Base-by-base conservation (phyloP, 2,113 vertebrate genomes). In the Emydocephalus ijimae region DNA sequence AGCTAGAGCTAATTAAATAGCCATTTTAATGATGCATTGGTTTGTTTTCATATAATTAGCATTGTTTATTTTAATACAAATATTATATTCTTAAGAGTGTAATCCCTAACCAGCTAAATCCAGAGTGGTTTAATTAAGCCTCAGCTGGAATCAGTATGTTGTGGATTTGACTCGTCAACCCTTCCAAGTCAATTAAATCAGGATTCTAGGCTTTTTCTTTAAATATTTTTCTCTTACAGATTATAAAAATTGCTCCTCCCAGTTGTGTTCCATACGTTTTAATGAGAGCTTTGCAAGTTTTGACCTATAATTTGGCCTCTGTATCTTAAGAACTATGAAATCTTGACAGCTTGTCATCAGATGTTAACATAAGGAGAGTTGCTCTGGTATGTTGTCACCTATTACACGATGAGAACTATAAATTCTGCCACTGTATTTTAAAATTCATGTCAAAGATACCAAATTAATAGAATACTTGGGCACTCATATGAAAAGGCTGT, bases 361-460 rank as follows among this genome's bases (percentile, higher is more conserved):
- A 91, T 93, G 61, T 91, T 93, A 89, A 57, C 9, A 56, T 85
- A n/a, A 89, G 52, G 85, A 89, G 20, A 81, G 88, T 26, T 91
- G 43, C 29, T 85, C 43, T 61, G 43, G 43, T 93, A 45, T 85
- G 15, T 39, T 91, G 87, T 59, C 54, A 89, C n/a, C 87, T 85
- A 91, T 64, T 59, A 59, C 88, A 91, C 89, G 88, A 91, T 52
- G 69, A 89, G 86, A 45, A 89, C 23, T 85, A 81, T 50, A 91
- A 21, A 87, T 59, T 93, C 29, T 59, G 90, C 29, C 54, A 89
- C 59, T 55, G 21, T 91, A 57, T 59, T 91, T 93, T 93, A 89
- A 91, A 91, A 93, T 91, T 85, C 91, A 91, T 91, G 92, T 91
- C 34, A 93, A 34, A 85, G 43, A 29, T 89, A 88, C 91, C 85